Percentiles rank a stretch among this genome's conserved stretches.
Evolutionary conservation across 2,113 vertebrate species (phyloP).

Genomic region (Trichomycterus rosablanca): DNA sequence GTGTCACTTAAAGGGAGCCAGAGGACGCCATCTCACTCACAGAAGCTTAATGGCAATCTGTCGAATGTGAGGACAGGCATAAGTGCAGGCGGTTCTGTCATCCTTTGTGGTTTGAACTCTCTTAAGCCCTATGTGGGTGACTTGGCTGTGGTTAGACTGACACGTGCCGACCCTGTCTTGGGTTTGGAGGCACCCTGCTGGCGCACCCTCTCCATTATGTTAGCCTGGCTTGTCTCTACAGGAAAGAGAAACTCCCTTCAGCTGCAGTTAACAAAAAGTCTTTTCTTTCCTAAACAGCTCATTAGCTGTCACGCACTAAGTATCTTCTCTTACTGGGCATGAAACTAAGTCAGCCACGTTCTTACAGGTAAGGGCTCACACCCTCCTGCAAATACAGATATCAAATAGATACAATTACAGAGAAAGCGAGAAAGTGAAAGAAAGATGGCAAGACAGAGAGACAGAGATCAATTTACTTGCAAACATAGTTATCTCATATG

Average conservation of each 20-base stretch:
- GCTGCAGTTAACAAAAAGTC: slow-evolving; percentile 3
- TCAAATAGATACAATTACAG: slow-evolving; percentile 2
- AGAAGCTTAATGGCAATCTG: slow-evolving; percentile 6
- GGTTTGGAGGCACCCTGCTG: too few relatives aligned
- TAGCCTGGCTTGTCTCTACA: slow-evolving; percentile 36
- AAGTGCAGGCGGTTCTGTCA: slow-evolving; percentile 8
- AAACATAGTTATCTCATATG: too few relatives aligned
- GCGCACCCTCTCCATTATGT: slow-evolving; percentile 30
- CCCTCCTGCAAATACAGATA: slow-evolving; percentile 9
- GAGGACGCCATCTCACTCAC: slow-evolving; percentile 3
- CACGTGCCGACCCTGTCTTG: slow-evolving; percentile 35
- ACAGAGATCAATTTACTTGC: too few relatives aligned
- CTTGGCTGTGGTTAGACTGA: slow-evolving; percentile 28
- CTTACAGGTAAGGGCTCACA: slow-evolving; percentile 3
- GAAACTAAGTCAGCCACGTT: neutral
- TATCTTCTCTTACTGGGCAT: slow-evolving; percentile 7
- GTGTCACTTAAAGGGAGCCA: slow-evolving; percentile 1
- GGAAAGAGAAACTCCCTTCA: slow-evolving; percentile 32
- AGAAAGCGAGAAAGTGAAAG: neutral
- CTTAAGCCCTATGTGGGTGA: slow-evolving; percentile 8
- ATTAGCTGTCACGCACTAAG: slow-evolving; percentile 14
- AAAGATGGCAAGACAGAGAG: neutral
- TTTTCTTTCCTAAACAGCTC: slow-evolving; percentile 15
- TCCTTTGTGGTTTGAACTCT: slow-evolving; percentile 1
- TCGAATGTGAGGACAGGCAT: slow-evolving; percentile 6